Evolutionary conservation across 2,113 vertebrate species (phyloP).

Genomic region (Reinhardtius hippoglossoides): DNA sequence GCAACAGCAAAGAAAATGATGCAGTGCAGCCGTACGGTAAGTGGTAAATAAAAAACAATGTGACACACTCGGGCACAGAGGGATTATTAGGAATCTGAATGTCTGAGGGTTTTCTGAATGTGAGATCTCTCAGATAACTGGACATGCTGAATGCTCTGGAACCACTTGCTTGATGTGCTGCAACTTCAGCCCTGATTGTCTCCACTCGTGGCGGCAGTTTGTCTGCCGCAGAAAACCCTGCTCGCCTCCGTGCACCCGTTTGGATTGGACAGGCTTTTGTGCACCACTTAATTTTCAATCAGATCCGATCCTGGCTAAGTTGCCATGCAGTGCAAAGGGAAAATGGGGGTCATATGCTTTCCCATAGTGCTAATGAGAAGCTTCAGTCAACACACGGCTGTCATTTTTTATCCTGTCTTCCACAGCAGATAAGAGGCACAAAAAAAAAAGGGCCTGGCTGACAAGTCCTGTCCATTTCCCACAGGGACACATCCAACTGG

Average conservation of each 20-base stretch:
- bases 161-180: constrained; percentile 50
- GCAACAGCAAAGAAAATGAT: constrained; percentile 33
- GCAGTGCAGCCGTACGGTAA: not conserved
- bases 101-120: constrained; percentile 39
- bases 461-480: constrained; percentile 49
- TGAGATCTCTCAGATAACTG: constrained; percentile 55
- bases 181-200: constrained; percentile 64
- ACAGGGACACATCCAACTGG: constrained; percentile 42
- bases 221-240: constrained; percentile 45
- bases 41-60: constrained; percentile 21
- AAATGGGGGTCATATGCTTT: constrained; percentile 60
- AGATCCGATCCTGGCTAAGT: constrained; percentile 66
- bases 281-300: constrained; percentile 77
- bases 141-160: constrained; percentile 54
- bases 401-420: constrained; percentile 54
- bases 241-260: constrained; percentile 49
- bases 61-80: not conserved
- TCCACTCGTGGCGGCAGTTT: constrained; percentile 50
- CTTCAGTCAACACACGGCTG: constrained; percentile 70
- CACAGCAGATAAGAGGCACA: constrained; percentile 48
- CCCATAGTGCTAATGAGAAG: constrained; percentile 71
- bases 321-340: constrained; percentile 36
- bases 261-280: constrained; percentile 70
- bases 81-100: constrained; percentile 28
- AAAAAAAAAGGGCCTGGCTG: constrained; percentile 37